Base-by-base conservation (phyloP, 2,113 vertebrate species). In the Paraplagusia blochii region DNA sequence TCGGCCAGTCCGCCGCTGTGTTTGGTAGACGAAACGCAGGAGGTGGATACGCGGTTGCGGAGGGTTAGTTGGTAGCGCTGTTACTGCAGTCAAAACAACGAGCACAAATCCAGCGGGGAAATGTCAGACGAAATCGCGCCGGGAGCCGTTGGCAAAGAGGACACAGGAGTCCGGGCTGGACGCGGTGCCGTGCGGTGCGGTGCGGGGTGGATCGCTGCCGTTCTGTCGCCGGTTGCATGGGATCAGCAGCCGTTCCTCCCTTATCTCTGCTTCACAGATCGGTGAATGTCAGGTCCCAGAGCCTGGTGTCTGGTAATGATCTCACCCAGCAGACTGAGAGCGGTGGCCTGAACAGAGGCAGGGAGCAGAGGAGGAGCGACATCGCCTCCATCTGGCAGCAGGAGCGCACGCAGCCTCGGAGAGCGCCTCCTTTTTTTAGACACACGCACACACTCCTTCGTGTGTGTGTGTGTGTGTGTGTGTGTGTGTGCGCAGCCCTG, bases 271-370 rank as follows among this genome's bases (percentile, higher is more conserved):
- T 76, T 84, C 76, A 76, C 85, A 77, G 75, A 80, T 85, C 79
- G 77, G 69, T 81, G 86, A 83, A 79, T 87, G 84, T 86, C 86
- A 84, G 88, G 87, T 87, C 88, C 83, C 70, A 81, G 78, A 88
- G 88, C 84, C 59, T 79, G 81, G 82, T 84, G 88, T 88, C 85
- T 88, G 78, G 81, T 90, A 87, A 86, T 89, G 89, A 89, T 89
- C 89, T 90, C 86, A 85, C 82, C 80, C 84, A 85, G 80, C 84
- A 85, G 85, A 78, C 84, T 86, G 78, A 69, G 43, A 43, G 80
- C 76, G 71, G 11, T 71, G 72, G 60, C 64, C n/a, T 48, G 67
- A 64, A 63, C 35, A 16, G 68, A 66, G 35, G 35, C 17, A 43
- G 63, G 14, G 52, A 15, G 60, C 62, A 51, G 63, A 68, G 80